Percentiles rank a stretch among this genome's conserved stretches.
These are phyloP conservation scores for Isichthys henryi DNA, from an alignment of 2,113 vertebrate species.

Conservation along the genomic window DNA sequence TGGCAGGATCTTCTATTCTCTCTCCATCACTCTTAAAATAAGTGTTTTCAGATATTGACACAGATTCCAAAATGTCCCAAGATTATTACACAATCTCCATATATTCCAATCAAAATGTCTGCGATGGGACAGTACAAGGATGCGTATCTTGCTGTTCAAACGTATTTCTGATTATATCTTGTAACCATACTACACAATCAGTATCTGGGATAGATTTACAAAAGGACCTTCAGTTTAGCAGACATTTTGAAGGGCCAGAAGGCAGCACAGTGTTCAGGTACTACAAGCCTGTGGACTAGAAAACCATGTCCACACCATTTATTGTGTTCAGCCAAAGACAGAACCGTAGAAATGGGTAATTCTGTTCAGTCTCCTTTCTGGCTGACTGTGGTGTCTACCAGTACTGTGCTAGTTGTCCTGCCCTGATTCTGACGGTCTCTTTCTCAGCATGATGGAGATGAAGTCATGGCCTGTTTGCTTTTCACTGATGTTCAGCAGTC, in stretches of 20 bases:
- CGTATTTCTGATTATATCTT: neutral
- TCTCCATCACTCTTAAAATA: neutral
- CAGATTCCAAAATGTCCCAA: neutral
- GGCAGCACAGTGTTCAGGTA: neutral
- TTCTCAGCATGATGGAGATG: conserved; percentile 47
- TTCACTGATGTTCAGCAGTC: conserved; percentile 60
- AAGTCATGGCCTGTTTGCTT: conserved; percentile 51
- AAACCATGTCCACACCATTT: neutral
- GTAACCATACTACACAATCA: neutral
- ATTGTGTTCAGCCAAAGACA: neutral
- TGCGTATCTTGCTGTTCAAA: neutral
- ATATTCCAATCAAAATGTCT: neutral
- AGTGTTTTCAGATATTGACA: neutral
- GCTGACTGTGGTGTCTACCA: neutral
- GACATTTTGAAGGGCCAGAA: neutral
- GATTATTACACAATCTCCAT: neutral
- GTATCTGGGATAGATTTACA: neutral
- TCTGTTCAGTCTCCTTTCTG: neutral
- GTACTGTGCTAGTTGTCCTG: neutral
- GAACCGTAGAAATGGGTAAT: neutral
- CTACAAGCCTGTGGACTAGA: neutral
- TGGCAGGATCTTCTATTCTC: neutral
- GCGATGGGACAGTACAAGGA: neutral
- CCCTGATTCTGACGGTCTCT: neutral
- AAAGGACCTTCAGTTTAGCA: neutral